Percentiles rank a stretch among this genome's conserved stretches.
These are phyloP conservation scores for Pomatorhinus ruficollis DNA, from an alignment of 2,113 vertebrate genomes.

Conservation along the genomic window DNA sequence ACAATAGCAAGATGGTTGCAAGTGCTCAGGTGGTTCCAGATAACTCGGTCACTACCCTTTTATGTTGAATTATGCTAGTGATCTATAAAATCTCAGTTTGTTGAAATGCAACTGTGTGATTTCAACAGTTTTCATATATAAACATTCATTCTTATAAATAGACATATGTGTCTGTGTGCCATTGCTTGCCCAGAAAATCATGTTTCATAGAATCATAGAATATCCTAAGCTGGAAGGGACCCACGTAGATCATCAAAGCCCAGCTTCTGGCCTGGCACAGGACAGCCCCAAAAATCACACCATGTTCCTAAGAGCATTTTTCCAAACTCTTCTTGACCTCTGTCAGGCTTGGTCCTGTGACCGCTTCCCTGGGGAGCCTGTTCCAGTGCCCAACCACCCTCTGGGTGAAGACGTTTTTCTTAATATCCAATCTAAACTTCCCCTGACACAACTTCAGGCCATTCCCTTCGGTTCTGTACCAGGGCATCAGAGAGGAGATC, in stretches of 20 bases:
- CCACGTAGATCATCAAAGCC: background rate
- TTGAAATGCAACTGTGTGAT: background rate
- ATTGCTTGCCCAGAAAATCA: background rate
- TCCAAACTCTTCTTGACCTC: background rate
- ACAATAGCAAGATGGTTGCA: background rate
- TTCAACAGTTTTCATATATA: background rate
- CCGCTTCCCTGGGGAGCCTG: background rate
- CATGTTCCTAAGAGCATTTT: background rate
- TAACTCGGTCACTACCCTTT: background rate
- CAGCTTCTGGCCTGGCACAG: background rate
- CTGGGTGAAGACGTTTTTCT: background rate
- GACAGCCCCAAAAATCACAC: background rate
- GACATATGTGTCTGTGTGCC: fast-evolving
- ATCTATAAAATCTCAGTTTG: background rate
- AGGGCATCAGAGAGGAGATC: background rate
- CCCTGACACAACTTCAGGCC: background rate
- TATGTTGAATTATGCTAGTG: background rate
- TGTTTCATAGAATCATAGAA: background rate
- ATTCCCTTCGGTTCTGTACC: background rate
- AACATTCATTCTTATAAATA: background rate
- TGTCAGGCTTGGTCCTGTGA: background rate
- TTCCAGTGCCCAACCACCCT: background rate
- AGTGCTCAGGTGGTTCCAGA: background rate
- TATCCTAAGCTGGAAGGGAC: background rate
- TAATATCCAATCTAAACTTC: background rate